Evolutionary conservation across 2,113 vertebrate genomes (phyloP).

Genomic region (Albula glossodonta): DNA sequence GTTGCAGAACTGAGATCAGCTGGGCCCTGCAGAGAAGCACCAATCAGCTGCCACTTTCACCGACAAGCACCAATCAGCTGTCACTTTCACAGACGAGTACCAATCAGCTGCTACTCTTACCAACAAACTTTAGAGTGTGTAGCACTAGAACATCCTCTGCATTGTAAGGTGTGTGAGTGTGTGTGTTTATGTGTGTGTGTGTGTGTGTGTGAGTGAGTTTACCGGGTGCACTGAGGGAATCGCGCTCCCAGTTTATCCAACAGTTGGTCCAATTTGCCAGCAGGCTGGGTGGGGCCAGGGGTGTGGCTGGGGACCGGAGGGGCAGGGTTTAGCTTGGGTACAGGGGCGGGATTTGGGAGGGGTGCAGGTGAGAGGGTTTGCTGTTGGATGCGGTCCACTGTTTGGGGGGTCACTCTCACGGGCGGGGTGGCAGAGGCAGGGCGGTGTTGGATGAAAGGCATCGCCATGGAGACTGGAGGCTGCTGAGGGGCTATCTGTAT

Average conservation of each 20-base stretch:
- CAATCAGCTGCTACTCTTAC: too few relatives aligned
- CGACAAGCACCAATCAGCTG: too few relatives aligned
- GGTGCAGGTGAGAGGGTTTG: slow-evolving; percentile 11
- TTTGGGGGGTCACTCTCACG: slow-evolving; percentile 62
- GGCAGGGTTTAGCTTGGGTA: slow-evolving; percentile 56
- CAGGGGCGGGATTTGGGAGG: slow-evolving; percentile 44
- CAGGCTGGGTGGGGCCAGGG: slow-evolving; percentile 34
- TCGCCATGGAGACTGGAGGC: slow-evolving; percentile 72
- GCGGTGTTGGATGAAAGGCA: slow-evolving; percentile 33
- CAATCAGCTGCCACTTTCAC: too few relatives aligned
- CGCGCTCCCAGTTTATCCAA: slow-evolving; percentile 80
- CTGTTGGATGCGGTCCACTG: slow-evolving; percentile 41
- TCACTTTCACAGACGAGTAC: too few relatives aligned
- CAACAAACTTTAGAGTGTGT: too few relatives aligned
- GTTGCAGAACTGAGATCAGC: slow-evolving; percentile 68
- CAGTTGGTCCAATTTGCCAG: slow-evolving; percentile 82
- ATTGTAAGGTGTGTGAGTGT: too few relatives aligned
- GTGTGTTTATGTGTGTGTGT: too few relatives aligned
- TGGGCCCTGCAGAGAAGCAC: too few relatives aligned
- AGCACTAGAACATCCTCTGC: too few relatives aligned
- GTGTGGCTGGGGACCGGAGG: not conserved
- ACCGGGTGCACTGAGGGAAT: slow-evolving; percentile 87
- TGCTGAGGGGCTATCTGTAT: slow-evolving; percentile 32
- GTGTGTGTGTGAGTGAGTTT: not conserved
- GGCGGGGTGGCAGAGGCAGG: slow-evolving; percentile 50